Conservation (phyloP, 2,888 invertebrate species). For the Invenusta paracnida region DNA sequence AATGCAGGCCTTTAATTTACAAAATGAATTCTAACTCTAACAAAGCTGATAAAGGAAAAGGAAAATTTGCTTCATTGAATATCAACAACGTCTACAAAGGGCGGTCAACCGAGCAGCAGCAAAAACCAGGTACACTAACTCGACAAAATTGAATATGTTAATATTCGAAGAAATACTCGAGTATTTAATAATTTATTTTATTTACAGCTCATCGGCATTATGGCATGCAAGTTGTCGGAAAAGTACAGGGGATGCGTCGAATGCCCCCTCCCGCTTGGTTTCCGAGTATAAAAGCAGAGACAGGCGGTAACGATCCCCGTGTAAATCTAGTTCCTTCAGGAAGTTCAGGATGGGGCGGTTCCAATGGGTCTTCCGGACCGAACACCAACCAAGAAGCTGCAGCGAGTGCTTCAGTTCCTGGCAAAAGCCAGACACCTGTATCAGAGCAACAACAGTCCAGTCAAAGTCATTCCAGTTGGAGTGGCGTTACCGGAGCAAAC, state of each 20-base stretch:
- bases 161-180: neutral
- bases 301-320: conserved; percentile 41
- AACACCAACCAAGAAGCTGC: neutral
- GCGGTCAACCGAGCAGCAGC: conserved; percentile 30
- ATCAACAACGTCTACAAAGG: conserved; percentile 39
- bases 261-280: conserved; percentile 43
- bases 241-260: conserved; percentile 29
- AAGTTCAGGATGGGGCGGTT: conserved; percentile 42
- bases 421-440: conserved; percentile 4
- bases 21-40: neutral
- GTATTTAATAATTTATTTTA: neutral
- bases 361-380: neutral
- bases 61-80: conserved; percentile 31
- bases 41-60: conserved; percentile 24
- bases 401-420: neutral
- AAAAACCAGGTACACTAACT: conserved; percentile 30
- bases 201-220: conserved; percentile 35
- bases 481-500: neutral
- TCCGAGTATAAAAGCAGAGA: conserved; percentile 44
- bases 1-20: neutral
- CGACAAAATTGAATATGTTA: neutral
- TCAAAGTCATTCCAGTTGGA: conserved; percentile 18
- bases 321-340: conserved; percentile 38
- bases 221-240: conserved; percentile 44
- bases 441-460: neutral